Evolutionary conservation across 2,113 vertebrate genomes (phyloP), one percentile per base, ranked within the genome.

Genomic region (Anhinga rufa): DNA sequence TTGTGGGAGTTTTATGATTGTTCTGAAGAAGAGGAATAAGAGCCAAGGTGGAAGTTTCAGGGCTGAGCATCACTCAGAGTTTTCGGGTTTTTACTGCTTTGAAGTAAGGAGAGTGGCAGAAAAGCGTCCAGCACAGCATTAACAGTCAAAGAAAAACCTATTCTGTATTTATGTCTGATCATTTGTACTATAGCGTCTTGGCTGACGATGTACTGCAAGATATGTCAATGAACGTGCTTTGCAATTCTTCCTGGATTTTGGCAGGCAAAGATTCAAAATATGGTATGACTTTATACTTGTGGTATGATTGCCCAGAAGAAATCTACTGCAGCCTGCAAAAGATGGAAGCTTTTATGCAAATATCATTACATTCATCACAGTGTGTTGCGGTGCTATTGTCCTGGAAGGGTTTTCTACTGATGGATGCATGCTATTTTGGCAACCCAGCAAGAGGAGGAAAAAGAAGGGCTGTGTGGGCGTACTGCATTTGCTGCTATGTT

Each of bases 281-380:
- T 24, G 54, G 36, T 4, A 17, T 95, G 95, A 93, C 85, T 88
- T 82, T 61, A 85, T 86, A 75, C 92, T 51, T 61, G 54, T 88
- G 93, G 85, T 88, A 87, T 86, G 94, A 77, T 49, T 88, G 54
- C 68, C 85, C 90, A 58, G 84, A 76, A 71, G 65, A 87, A 46
- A 58, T 48, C 46, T 70, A 49, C 82, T 90, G 85, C 2, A 8
- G 54, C 28, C 87, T 25, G 4, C 75, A 74, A n/a, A 75, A 77
- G 94, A 93, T 91, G 87, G 93, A 72, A 88, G 93, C 61, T 90
- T 94, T 96, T 80, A 57, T 85, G 84, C 79, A 94, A 95, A 95
- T 83, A 25, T 48, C 2, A 0, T 86, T 74, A 54, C 46, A 55
- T 96, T 84, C n/a, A 66, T 83, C 79, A 15, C 3, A 7, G 40